Evolutionary conservation across 1,140 invertebrate genomes (phyloP), one percentile per base, ranked within the genome.

Genomic region (Drosophila micromelanica): DNA sequence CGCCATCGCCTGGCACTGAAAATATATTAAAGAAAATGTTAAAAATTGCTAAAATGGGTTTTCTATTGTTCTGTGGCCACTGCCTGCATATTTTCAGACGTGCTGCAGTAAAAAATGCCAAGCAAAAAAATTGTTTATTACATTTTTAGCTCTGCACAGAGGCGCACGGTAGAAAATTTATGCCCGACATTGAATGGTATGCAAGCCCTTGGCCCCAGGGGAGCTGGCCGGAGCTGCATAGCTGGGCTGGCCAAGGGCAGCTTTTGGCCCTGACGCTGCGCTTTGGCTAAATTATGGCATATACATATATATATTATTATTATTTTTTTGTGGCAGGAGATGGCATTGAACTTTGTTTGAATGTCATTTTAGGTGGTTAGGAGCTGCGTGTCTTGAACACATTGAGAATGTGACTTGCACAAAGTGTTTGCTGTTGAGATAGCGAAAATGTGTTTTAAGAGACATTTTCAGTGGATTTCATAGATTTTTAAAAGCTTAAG

Each of bases 11-110:
- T 51, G 60, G 23, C 61, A 61, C 63, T 62, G 59, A 73, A 68
- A 69, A 74, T 78, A 32, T 77, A 77, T 77, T 77, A 77, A 73
- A 79, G 70, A 79, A 79, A 79, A 79, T 76, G 70, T 65, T 78
- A 76, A 78, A 78, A 75, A 78, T 72, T 45, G 68, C 67, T 76
- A 75, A 78, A 78, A 78, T 78, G 67, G 68, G 57, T 78, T 67
- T 73, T 67, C 76, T 78, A 78, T 78, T 78, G 76, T 78, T 76
- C 61, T 76, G 73, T 61, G 73, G 73, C 75, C 68, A 42, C 65
- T 75, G 67, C 76, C 55, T 71, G 64, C 48, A 55, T 60, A 60
- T 72, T 59, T 67, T 49, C 57, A 55, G 60, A 49, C 43, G 51
- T 8, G 49, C 15, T 61, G 64, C 57, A 67, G 73, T 35, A 76